A percentile compares a stretch with the other conserved stretches of the same genome.
These are phyloP conservation scores for Trypoxylon attenuatum DNA, from an alignment of 2,888 invertebrate genomes.

Conservation along the genomic window DNA sequence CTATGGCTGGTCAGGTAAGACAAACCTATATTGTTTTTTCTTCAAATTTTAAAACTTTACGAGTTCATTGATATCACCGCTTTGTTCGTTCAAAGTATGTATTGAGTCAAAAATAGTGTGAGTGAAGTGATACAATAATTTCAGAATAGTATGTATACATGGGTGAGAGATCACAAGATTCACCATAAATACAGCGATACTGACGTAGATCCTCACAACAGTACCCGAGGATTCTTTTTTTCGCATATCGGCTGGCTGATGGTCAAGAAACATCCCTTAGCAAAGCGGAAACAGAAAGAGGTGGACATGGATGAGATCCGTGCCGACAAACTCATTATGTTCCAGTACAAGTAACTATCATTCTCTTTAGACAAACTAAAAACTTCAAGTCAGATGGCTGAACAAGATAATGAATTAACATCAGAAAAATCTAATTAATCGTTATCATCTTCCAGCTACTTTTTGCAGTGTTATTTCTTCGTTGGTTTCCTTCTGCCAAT, in stretches of 20 bases:
- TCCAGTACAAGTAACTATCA: slow-evolving; percentile 81
- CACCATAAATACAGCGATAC: slow-evolving; percentile 88
- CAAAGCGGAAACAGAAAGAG: slow-evolving; percentile 79
- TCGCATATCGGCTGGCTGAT: slow-evolving; percentile 92
- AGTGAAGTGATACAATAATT: not conserved
- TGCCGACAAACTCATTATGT: slow-evolving; percentile 83
- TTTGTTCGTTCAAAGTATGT: not conserved
- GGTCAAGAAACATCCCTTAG: slow-evolving; percentile 85
- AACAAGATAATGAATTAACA: not conserved
- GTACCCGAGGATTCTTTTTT: slow-evolving; percentile 89
- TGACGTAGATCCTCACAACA: slow-evolving; percentile 88
- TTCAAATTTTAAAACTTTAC: too few relatives aligned
- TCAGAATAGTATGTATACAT: slow-evolving; percentile 84
- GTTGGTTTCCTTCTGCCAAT: slow-evolving; percentile 80
- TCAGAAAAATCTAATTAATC: not conserved
- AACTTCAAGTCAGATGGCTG: too few relatives aligned
- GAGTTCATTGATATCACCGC: not conserved
- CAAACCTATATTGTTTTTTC: too few relatives aligned
- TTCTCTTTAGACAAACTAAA: too few relatives aligned
- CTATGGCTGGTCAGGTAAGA: slow-evolving; percentile 50
- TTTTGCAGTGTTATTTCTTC: slow-evolving; percentile 78
- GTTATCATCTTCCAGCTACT: slow-evolving; percentile 78
- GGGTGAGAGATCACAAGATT: slow-evolving; percentile 88
- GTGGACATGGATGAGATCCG: slow-evolving; percentile 87
- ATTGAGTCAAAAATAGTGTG: not conserved